phyloP scores from a whole-genome alignment of 2,888 invertebrate species.

The Embidobia sp. region DNA sequence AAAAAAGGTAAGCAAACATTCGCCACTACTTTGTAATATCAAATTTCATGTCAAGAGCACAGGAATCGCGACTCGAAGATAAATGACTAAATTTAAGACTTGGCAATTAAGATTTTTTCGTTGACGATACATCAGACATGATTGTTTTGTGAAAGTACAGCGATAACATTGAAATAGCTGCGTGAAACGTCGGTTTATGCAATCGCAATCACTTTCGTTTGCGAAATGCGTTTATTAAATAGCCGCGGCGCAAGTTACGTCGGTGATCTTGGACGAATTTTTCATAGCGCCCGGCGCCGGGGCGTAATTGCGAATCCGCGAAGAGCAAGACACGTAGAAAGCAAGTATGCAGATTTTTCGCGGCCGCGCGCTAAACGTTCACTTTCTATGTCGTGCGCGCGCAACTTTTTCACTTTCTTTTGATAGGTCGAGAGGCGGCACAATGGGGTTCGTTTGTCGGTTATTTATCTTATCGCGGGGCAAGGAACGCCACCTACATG shows the following conservation, averaged over 20 bases:
- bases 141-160: slow-evolving; percentile 52
- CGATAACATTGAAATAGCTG: slow-evolving; percentile 48
- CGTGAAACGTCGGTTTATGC: slow-evolving; percentile 45
- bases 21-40: neutral
- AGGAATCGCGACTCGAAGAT: neutral
- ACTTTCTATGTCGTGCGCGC: slow-evolving; percentile 32
- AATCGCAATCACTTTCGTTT: slow-evolving; percentile 51
- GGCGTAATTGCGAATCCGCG: slow-evolving; percentile 22
- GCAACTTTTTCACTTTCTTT: slow-evolving; percentile 44
- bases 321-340: slow-evolving; percentile 25
- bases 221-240: slow-evolving; percentile 49
- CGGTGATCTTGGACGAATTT: slow-evolving; percentile 43
- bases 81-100: neutral
- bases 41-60: neutral
- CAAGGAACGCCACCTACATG: slow-evolving; percentile 26
- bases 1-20: too few species aligned
- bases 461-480: slow-evolving; percentile 21
- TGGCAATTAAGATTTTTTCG: slow-evolving; percentile 24
- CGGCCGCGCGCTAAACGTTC: neutral
- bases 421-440: slow-evolving; percentile 3
- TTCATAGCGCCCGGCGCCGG: neutral
- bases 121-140: slow-evolving; percentile 12
- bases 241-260: slow-evolving; percentile 36
- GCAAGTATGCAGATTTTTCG: slow-evolving; percentile 30
- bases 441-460: slow-evolving; percentile 17